Evolutionary conservation across 2,888 invertebrate species (phyloP), one percentile per base, ranked within the genome.

Genomic region (Itoplectis maculator): DNA sequence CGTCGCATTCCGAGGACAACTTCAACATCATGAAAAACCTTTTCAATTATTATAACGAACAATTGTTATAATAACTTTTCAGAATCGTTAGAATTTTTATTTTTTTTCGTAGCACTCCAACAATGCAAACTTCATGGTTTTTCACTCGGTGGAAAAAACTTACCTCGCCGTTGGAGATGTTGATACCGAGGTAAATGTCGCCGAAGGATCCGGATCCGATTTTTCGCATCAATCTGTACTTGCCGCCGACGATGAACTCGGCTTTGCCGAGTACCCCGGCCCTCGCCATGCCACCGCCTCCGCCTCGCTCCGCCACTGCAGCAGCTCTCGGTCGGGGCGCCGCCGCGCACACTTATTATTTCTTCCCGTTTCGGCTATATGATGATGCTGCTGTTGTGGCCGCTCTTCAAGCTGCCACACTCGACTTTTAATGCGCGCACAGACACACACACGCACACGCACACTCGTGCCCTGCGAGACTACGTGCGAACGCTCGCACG

Each of bases 151-250:
- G n/a, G n/a, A n/a, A n/a, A 35, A 84, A 61, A 72, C 93, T 95
- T 94, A 96, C 97, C 96, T 97, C 98, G 93, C 97, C 97, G 95
- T 96, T 97, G 93, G 96, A 95, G 93, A 97, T 95, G 94, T 97
- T 97, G 94, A 97, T 97, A 88, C 97, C 99, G 93, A 99, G 95
- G 94, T 98, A 99, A 93, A 99, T 99, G 94, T 99, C 99, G 92
- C 99, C 99, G 93, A 99, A 99, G 87, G 99, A 99, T 89, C 99
- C 99, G 94, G 98, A 98, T 91, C 99, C 98, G 93, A 99, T 98
- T 96, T 98, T 99, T 90, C 98, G 96, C 93, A 98, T 96, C 92
- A 99, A 95, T 93, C 98, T 96, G 95, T 98, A 99, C 94, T 97
- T 98, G 91, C 97, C 97, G 93, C 97, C 97, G 93, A 98, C 96